Evolutionary conservation across 1,140 invertebrate species (phyloP).

Genomic region (Centruroides vittatus): DNA sequence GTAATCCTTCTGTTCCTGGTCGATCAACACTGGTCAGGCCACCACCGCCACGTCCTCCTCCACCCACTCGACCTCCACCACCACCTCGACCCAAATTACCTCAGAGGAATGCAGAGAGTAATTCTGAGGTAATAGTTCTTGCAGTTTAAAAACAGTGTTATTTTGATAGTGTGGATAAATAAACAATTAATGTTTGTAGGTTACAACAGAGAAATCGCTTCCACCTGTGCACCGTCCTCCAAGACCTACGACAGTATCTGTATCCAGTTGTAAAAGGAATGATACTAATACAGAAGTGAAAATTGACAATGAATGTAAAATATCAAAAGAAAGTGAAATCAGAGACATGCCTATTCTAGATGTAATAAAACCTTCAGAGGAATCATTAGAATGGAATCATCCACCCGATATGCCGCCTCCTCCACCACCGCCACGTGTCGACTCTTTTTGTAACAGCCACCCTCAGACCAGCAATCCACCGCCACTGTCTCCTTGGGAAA

Average conservation of each 20-base stretch:
- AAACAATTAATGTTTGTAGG: constrained; percentile 1
- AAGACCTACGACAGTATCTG: not conserved
- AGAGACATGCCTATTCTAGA: not conserved
- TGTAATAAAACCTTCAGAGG: not conserved
- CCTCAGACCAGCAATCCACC: not conserved
- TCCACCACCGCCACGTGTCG: constrained; percentile 4
- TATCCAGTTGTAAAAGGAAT: too few relatives aligned
- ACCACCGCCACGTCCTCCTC: not conserved
- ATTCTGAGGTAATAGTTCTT: not conserved
- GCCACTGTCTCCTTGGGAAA: not conserved
- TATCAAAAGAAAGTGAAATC: not conserved
- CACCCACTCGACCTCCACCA: not conserved
- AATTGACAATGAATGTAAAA: not conserved
- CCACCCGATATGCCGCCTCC: not conserved
- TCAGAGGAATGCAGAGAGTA: not conserved
- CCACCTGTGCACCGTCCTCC: not conserved
- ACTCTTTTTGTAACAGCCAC: not conserved
- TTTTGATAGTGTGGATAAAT: too few relatives aligned
- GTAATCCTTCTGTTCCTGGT: not conserved
- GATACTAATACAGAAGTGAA: too few relatives aligned
- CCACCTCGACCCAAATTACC: not conserved
- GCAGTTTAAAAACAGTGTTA: not conserved
- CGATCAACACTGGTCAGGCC: constrained; percentile 5
- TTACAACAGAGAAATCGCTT: not conserved
- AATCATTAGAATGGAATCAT: not conserved